A percentile compares a stretch with the other conserved stretches of the same genome.
Evolutionary conservation across 2,113 vertebrate species (phyloP).

Genomic region (Amphilophus citrinellus): DNA sequence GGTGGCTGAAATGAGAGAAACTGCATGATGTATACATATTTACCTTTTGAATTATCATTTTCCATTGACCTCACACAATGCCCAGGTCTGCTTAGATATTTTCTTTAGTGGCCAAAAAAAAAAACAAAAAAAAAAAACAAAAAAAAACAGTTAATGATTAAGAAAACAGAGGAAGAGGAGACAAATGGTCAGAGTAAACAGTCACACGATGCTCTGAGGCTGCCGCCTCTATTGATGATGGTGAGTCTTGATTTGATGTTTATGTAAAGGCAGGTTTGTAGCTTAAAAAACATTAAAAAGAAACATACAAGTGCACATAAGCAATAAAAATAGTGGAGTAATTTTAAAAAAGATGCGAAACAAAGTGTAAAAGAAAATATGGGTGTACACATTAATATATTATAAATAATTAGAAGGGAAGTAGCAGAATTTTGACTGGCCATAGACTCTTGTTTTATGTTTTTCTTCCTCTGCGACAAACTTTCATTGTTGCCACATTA

Average conservation of each 20-base stretch:
- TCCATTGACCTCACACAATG: not conserved
- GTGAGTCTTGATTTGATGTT: too few species aligned
- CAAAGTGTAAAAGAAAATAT: too few species aligned
- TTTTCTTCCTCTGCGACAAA: not conserved
- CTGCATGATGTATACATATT: not conserved
- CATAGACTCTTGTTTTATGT: not conserved
- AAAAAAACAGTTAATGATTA: not conserved
- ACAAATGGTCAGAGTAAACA: not conserved
- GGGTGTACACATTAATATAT: accelerated
- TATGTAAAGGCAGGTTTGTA: too few species aligned
- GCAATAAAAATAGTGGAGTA: not conserved
- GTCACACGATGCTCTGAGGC: too few species aligned
- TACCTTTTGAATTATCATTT: not conserved
- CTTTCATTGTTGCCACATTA: not conserved
- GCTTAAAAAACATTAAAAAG: too few species aligned
- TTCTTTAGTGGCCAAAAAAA: not conserved
- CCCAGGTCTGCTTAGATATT: not conserved
- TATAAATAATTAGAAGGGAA: not conserved
- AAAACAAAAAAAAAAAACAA: too few species aligned
- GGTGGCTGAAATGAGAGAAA: not conserved
- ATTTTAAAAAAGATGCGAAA: too few species aligned
- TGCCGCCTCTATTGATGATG: not conserved
- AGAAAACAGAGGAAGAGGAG: not conserved
- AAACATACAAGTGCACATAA: not conserved
- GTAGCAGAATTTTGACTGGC: not conserved